These are phyloP conservation scores for Drosophila prolongata DNA, from an alignment of 2,888 invertebrate species.

Conservation along the genomic window DNA sequence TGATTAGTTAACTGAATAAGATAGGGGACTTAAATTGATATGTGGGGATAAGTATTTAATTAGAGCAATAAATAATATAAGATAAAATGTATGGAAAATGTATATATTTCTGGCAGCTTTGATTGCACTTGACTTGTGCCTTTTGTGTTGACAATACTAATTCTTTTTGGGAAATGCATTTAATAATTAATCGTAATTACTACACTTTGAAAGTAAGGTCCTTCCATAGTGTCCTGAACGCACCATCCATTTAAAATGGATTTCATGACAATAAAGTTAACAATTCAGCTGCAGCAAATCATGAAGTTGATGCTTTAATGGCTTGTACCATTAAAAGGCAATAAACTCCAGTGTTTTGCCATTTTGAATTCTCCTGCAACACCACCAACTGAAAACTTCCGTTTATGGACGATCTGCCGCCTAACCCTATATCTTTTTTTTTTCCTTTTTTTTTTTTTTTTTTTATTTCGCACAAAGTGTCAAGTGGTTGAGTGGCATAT, in stretches of 20 bases:
- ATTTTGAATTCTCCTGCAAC: constrained; percentile 6
- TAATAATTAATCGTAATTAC: no score
- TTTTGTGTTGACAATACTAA: no score
- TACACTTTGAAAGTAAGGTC: no score
- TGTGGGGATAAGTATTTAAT: background rate
- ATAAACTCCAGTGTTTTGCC: constrained; percentile 7
- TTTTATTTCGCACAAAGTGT: constrained; percentile 50
- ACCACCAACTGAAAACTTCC: constrained; percentile 52
- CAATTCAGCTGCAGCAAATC: background rate
- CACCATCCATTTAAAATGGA: background rate
- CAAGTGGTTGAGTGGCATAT: constrained; percentile 65
- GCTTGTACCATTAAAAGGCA: constrained; percentile 22
- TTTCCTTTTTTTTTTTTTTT: background rate
- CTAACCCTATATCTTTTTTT: constrained; percentile 7
- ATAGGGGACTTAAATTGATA: constrained; percentile 10
- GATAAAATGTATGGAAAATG: background rate
- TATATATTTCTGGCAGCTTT: no score
- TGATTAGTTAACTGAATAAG: constrained; percentile 31
- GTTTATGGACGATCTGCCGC: constrained; percentile 38
- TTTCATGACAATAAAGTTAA: background rate
- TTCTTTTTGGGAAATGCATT: no score
- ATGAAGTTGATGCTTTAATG: constrained; percentile 1
- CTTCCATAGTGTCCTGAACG: no score
- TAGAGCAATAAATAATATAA: background rate
- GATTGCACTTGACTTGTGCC: no score